Percentiles rank a stretch among this genome's conserved stretches.
phyloP scores from a whole-genome alignment of 1,140 invertebrate genomes.

The Gryllus bimaculatus region DNA sequence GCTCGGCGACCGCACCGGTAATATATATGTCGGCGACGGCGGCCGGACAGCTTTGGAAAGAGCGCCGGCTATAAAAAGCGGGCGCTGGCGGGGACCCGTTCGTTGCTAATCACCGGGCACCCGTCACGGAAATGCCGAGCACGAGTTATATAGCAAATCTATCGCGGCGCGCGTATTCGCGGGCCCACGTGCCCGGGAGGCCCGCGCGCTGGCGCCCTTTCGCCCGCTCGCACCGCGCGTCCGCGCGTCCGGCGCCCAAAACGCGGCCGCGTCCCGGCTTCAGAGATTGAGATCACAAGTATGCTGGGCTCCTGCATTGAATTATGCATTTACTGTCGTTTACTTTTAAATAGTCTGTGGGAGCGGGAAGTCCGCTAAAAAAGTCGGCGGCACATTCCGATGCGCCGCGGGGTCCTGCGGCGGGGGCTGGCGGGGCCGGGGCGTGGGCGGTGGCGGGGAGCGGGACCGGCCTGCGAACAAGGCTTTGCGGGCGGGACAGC shows the following conservation, averaged over 20 bases:
- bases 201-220: no score
- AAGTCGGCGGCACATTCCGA: neutral
- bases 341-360: neutral
- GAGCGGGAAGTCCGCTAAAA: neutral
- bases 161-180: neutral
- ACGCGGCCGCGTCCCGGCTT: neutral
- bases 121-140: neutral
- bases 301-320: neutral
- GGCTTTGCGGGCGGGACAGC: no score
- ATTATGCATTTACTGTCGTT: conserved; percentile 4
- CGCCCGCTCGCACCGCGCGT: no score
- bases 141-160: neutral
- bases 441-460: no score
- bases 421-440: no score
- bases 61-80: neutral
- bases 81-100: neutral
- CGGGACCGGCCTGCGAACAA: no score
- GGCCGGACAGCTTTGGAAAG: neutral
- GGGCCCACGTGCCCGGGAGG: no score
- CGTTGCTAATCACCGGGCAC: conserved; percentile 2
- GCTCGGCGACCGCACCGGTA: neutral
- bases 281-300: conserved; percentile 4
- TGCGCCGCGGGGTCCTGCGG: neutral
- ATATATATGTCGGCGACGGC: neutral
- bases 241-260: neutral